phyloP scores from a whole-genome alignment of 2,888 invertebrate genomes.

The Poecilus cupreus region DNA sequence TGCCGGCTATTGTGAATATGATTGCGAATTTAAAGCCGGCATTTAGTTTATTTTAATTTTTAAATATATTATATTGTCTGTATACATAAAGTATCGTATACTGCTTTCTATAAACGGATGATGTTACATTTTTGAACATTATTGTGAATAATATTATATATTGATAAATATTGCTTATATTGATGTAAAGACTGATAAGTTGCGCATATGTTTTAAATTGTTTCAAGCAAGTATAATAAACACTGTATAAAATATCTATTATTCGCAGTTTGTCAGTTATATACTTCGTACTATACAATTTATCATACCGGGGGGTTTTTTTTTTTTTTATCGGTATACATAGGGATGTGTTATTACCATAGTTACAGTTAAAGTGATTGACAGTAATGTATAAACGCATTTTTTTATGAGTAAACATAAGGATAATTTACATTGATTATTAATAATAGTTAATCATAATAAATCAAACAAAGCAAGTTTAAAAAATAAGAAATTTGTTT shows the following conservation, averaged over 20 bases:
- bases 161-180: slow-evolving; percentile 59
- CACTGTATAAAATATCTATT: slow-evolving; percentile 16
- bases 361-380: too few relatives aligned
- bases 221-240: slow-evolving; percentile 37
- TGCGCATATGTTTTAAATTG: slow-evolving; percentile 59
- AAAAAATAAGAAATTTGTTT: too few relatives aligned
- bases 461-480: too few relatives aligned
- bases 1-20: slow-evolving; percentile 22
- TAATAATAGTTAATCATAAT: too few relatives aligned
- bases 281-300: too few relatives aligned
- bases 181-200: slow-evolving; percentile 59
- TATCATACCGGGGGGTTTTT: too few relatives aligned
- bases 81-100: slow-evolving; percentile 56
- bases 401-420: too few relatives aligned
- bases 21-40: not conserved
- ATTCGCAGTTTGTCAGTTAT: too few relatives aligned
- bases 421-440: too few relatives aligned
- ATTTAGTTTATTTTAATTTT: slow-evolving; percentile 38
- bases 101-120: slow-evolving; percentile 50
- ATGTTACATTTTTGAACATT: slow-evolving; percentile 56
- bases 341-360: too few relatives aligned
- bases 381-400: too few relatives aligned
- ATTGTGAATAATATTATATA: slow-evolving; percentile 56
- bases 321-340: too few relatives aligned
- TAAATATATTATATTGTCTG: slow-evolving; percentile 49